Percentiles rank a stretch among this genome's conserved stretches.
Evolutionary conservation across 1,140 invertebrate genomes (phyloP).

Genomic region (Macrocentrus cingulum): DNA sequence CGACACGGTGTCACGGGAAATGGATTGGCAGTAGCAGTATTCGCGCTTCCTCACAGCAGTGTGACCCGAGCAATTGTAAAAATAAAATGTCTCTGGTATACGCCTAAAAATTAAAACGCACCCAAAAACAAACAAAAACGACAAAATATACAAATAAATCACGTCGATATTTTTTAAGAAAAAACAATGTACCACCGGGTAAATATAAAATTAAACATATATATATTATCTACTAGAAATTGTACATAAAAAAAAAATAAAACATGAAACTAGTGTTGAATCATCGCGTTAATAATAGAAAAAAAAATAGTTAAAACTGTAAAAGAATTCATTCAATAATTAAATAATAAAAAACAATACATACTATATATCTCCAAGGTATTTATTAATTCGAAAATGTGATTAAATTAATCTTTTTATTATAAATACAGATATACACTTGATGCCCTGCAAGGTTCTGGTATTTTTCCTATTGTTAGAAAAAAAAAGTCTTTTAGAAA

Average conservation of each 20-base stretch:
- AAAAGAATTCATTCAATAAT: constrained; percentile 12
- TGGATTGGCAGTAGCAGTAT: constrained; percentile 41
- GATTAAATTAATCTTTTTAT: constrained; percentile 13
- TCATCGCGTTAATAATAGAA: constrained; percentile 3
- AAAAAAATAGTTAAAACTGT: neutral
- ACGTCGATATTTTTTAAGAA: too few species aligned
- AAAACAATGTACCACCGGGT: too few species aligned
- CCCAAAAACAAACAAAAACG: too few species aligned
- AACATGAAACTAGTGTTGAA: neutral
- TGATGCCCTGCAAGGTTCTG: too few species aligned
- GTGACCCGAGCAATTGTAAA: constrained; percentile 26
- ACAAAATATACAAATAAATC: too few species aligned
- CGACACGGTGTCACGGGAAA: constrained; percentile 39
- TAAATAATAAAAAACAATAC: neutral
- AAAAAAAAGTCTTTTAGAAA: neutral
- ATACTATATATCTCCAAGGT: neutral
- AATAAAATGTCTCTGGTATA: constrained; percentile 28
- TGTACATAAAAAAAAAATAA: neutral
- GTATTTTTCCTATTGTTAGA: constrained; percentile 15
- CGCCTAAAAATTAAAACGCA: constrained; percentile 29
- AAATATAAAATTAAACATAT: too few species aligned
- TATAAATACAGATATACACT: neutral
- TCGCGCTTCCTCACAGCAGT: constrained; percentile 26
- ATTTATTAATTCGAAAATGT: constrained; percentile 15
- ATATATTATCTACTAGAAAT: too few species aligned